These are phyloP conservation scores for Alaudala cheleensis DNA, from an alignment of 2,113 vertebrate genomes.

Conservation along the genomic window DNA sequence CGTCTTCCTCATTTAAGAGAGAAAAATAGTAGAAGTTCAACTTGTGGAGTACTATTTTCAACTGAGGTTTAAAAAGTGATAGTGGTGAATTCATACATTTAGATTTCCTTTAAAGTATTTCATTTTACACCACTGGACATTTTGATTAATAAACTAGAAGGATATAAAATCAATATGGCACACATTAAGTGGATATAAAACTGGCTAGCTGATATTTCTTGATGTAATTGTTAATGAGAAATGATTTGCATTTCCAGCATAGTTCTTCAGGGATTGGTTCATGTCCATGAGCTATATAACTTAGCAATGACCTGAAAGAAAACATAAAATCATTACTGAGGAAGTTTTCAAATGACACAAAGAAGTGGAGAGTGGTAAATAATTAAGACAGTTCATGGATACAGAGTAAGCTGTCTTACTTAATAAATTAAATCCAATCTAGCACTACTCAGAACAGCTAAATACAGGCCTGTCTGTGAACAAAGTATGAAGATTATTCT, in stretches of 20 bases:
- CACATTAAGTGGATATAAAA: slow-evolving; percentile 61
- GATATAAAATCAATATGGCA: slow-evolving; percentile 51
- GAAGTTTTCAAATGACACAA: slow-evolving; percentile 14
- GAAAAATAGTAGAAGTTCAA: background rate
- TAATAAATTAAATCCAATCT: background rate
- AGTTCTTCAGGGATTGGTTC: slow-evolving; percentile 35
- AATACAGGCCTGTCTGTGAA: background rate
- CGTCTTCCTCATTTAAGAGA: background rate
- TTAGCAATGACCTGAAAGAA: slow-evolving; percentile 32
- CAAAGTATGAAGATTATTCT: background rate
- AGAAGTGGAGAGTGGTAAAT: slow-evolving; percentile 11
- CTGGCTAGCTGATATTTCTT: slow-evolving; percentile 19
- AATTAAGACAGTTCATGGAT: slow-evolving; percentile 2
- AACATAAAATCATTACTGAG: slow-evolving; percentile 39
- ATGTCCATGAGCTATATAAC: background rate
- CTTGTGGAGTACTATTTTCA: background rate
- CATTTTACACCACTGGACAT: slow-evolving; percentile 3
- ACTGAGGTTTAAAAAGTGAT: background rate
- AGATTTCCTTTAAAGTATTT: slow-evolving; percentile 37
- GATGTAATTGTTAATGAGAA: slow-evolving; percentile 53
- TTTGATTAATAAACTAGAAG: slow-evolving; percentile 63
- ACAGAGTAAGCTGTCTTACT: background rate
- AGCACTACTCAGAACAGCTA: background rate
- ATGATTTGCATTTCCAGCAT: slow-evolving; percentile 41
- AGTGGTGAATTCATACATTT: slow-evolving; percentile 17